These are phyloP conservation scores for Tipula unca DNA, from an alignment of 2,888 invertebrate genomes.

Conservation along the genomic window DNA sequence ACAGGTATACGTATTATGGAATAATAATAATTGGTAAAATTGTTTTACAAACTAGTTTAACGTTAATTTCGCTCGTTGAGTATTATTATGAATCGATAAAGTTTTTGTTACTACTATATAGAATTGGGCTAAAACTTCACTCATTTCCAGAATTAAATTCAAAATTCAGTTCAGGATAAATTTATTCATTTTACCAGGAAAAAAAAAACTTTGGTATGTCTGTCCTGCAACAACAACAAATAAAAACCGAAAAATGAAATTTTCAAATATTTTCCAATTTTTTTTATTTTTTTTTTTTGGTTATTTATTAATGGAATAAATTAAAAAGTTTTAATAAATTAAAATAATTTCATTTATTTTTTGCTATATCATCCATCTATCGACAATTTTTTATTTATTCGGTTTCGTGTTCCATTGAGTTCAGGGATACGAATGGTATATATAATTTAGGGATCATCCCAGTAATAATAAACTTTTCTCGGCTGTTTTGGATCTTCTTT, in stretches of 20 bases:
- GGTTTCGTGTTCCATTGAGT: neutral
- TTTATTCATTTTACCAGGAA: neutral
- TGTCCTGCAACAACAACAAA: neutral
- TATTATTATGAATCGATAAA: neutral
- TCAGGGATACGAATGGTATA: neutral
- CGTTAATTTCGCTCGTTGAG: neutral
- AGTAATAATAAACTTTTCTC: neutral
- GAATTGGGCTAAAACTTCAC: neutral
- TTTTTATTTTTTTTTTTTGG: neutral
- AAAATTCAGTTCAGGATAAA: neutral
- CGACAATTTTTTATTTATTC: neutral
- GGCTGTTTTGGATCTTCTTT: neutral
- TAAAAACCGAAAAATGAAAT: neutral
- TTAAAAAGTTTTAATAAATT: neutral
- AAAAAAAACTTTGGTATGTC: neutral
- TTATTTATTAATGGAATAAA: slow-evolving; percentile 14
- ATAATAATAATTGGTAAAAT: neutral
- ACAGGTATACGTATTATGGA: too few species aligned
- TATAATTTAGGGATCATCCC: neutral
- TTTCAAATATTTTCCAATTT: neutral
- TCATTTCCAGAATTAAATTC: neutral
- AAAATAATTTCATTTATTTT: neutral
- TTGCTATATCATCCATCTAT: neutral
- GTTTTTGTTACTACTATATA: neutral
- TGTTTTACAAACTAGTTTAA: neutral